These are phyloP conservation scores for Caranx ignobilis DNA, from an alignment of 2,113 vertebrate species.

Conservation along the genomic window DNA sequence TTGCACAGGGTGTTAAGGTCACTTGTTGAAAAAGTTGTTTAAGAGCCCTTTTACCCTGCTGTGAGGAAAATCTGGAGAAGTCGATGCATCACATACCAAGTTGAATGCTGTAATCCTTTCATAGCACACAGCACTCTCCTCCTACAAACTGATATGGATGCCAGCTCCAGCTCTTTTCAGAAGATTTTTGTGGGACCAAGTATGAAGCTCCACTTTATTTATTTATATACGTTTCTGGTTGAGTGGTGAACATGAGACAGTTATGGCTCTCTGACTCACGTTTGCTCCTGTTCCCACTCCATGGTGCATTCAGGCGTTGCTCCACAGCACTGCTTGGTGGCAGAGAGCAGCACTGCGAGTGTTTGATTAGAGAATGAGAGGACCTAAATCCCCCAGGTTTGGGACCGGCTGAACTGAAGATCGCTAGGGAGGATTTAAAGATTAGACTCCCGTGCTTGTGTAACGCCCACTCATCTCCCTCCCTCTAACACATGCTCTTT, in stretches of 20 bases:
- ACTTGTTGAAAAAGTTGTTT: background rate
- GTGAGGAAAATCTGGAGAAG: background rate
- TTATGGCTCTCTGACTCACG: constrained; percentile 4
- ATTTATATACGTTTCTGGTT: constrained; percentile 18
- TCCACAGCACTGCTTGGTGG: constrained; percentile 65
- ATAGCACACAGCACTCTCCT: background rate
- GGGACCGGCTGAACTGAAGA: constrained; percentile 80
- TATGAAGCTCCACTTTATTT: background rate
- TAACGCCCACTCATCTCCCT: constrained; percentile 82
- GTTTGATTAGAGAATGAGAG: constrained; percentile 80
- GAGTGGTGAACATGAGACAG: background rate
- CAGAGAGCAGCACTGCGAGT: constrained; percentile 32
- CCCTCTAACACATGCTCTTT: constrained; percentile 72
- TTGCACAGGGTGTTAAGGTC: background rate
- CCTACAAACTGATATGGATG: background rate
- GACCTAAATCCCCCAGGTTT: constrained; percentile 81
- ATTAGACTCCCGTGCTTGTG: constrained; percentile 83
- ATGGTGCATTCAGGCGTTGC: background rate
- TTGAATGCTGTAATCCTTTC: constrained; percentile 5
- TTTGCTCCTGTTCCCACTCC: background rate
- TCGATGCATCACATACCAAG: background rate
- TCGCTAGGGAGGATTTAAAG: constrained; percentile 84
- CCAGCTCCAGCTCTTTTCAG: constrained; percentile 20
- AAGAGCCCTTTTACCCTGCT: background rate
- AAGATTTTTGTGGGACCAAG: constrained; percentile 1